phyloP scores from a whole-genome alignment of 2,797 vertebrate genomes.

The Gorsachius magnificus region DNA sequence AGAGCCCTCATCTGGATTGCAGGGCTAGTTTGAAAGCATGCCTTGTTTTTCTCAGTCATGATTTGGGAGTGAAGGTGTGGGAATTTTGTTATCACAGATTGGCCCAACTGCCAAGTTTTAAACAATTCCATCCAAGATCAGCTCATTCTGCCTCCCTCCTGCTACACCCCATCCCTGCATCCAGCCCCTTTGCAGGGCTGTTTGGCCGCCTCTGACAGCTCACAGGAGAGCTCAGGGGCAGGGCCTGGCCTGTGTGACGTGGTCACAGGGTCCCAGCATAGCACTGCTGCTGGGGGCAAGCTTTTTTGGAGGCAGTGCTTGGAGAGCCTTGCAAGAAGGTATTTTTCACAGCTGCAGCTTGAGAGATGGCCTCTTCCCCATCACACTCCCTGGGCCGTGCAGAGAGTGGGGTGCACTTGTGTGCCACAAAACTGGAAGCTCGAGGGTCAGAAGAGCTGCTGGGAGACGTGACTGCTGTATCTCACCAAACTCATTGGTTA shows the following conservation, averaged over 20 bases:
- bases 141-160: neutral
- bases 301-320: neutral
- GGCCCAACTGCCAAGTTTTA: neutral
- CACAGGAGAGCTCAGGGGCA: neutral
- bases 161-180: neutral
- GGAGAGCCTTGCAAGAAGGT: neutral
- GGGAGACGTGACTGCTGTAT: neutral
- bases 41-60: neutral
- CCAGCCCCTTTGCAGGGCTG: neutral
- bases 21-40: neutral
- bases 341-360: neutral
- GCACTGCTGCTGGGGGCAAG: neutral
- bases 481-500: neutral
- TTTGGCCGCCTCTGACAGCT: neutral
- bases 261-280: neutral
- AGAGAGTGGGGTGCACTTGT: neutral
- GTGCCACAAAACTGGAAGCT: neutral
- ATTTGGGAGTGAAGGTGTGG: neutral
- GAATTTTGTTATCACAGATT: neutral
- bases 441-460: neutral
- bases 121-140: neutral
- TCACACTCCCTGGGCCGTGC: fast-evolving
- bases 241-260: neutral
- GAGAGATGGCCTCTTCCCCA: neutral
- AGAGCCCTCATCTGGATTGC: neutral